Base-by-base conservation (phyloP, 2,797 vertebrate genomes). In the Tamandua tetradactyla region DNA sequence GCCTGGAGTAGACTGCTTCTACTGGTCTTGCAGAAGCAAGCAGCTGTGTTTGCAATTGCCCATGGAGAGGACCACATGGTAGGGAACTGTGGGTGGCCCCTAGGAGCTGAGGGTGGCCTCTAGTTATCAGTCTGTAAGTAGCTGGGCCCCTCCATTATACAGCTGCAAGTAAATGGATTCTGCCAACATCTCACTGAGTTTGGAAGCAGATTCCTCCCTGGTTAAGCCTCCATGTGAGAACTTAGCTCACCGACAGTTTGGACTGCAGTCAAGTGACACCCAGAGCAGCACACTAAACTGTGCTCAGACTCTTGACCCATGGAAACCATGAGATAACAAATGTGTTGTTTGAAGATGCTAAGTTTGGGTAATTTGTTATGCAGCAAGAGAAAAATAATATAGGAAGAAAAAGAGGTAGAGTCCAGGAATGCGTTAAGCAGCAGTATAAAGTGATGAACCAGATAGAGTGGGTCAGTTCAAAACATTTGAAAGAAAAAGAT, bases 61-160 rank as follows among this genome's bases (percentile, higher is more conserved):
- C 0, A 6, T 22, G 17, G 57, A 69, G 32, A 35, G 23, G 12
- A 27, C 4, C 17, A 5, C 0, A 5, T 17, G 35, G 4, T 15
- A 57, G 12, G 52, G 52, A 25, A 40, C 7, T 2, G 3, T 1
- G 6, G 37, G 64, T 27, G 23, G 8, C 42, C 13, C 55, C n/a
- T 0, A 40, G 37, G 49, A 59, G 37, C 0, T 3, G 18, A 37
- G 9, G 40, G 35, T 6, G 18, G 71, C 25, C 71, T 91, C 37
- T 35, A 37, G 23, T 30, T 68, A 55, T 32, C 3, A 87, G 8
- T 15, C 49, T 14, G 5, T 3, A 27, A n/a, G 80, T 69, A 69
- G 32, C 10, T 13, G 17, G 40, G 35, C 12, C 40, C 47, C 23
- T 49, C 5, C 2, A 15, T 35, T 25, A 40, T 20, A 59, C 10